A percentile compares a stretch with the other conserved stretches of the same genome.
These are phyloP conservation scores for Antheraea assamensis DNA, from an alignment of 2,888 invertebrate genomes.

Conservation along the genomic window DNA sequence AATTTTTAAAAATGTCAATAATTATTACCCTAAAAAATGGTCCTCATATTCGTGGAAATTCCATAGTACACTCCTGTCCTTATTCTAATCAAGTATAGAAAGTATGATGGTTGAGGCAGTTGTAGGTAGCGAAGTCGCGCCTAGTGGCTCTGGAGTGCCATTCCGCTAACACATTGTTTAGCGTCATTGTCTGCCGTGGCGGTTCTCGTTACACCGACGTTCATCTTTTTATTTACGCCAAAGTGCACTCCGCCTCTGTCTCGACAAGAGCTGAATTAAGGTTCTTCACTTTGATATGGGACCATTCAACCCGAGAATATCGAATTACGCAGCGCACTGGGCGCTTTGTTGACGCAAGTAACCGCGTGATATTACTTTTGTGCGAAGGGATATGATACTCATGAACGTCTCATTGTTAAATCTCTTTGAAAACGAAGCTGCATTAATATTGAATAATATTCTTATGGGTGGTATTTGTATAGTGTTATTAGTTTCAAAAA, in stretches of 20 bases:
- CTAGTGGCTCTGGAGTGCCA: slow-evolving; percentile 70
- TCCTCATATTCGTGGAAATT: neutral
- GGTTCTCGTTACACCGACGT: slow-evolving; percentile 70
- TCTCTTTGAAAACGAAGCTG: slow-evolving; percentile 12
- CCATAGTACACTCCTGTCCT: slow-evolving; percentile 32
- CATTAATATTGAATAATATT: slow-evolving; percentile 4
- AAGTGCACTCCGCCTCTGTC: slow-evolving; percentile 78
- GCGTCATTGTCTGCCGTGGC: slow-evolving; percentile 70
- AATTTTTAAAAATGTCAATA: too few species aligned
- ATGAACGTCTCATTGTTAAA: slow-evolving; percentile 14
- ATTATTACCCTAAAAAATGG: too few species aligned
- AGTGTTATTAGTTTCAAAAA: neutral
- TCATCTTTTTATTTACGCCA: slow-evolving; percentile 81
- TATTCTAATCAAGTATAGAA: slow-evolving; percentile 42
- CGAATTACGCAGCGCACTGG: slow-evolving; percentile 76
- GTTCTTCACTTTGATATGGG: slow-evolving; percentile 79
- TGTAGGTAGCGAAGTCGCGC: slow-evolving; percentile 57
- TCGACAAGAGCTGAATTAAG: slow-evolving; percentile 78
- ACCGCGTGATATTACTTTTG: slow-evolving; percentile 77
- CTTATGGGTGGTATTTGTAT: neutral
- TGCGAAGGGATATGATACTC: slow-evolving; percentile 29
- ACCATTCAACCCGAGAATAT: slow-evolving; percentile 80
- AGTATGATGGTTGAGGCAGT: slow-evolving; percentile 36
- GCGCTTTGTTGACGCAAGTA: slow-evolving; percentile 72
- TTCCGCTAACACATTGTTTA: slow-evolving; percentile 77